Conservation (phyloP, 2,113 vertebrate species). For the Miniopterus natalensis region DNA sequence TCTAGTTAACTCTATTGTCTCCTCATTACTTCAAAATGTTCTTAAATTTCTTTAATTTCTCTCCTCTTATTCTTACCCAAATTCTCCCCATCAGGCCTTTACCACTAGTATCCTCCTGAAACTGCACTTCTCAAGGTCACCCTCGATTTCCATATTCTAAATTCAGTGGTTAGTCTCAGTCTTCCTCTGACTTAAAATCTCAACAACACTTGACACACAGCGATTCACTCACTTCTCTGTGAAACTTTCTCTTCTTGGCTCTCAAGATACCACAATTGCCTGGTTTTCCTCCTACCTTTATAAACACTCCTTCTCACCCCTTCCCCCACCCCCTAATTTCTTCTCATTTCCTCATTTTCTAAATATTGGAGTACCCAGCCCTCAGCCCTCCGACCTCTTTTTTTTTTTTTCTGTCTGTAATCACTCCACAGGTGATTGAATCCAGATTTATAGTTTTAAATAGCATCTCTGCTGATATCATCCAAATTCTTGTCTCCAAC, state of each 20-base stretch:
- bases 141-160: slow-evolving; percentile 31
- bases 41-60: slow-evolving; percentile 40
- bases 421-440: neutral
- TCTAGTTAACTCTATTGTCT: slow-evolving; percentile 47
- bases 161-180: neutral
- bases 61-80: neutral
- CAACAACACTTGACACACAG: slow-evolving; percentile 19
- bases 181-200: slow-evolving; percentile 42
- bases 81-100: neutral
- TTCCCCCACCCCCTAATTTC: neutral
- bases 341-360: neutral
- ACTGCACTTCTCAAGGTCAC: slow-evolving; percentile 8
- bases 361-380: neutral
- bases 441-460: neutral
- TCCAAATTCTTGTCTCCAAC: neutral
- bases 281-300: neutral
- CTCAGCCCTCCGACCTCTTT: neutral
- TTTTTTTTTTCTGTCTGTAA: neutral
- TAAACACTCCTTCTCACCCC: neutral
- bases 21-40: neutral
- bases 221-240: neutral
- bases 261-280: neutral
- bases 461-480: neutral
- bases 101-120: neutral
- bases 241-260: slow-evolving; percentile 13